Conservation (phyloP, 1,140 invertebrate genomes). For the Meteorus sp. region DNA sequence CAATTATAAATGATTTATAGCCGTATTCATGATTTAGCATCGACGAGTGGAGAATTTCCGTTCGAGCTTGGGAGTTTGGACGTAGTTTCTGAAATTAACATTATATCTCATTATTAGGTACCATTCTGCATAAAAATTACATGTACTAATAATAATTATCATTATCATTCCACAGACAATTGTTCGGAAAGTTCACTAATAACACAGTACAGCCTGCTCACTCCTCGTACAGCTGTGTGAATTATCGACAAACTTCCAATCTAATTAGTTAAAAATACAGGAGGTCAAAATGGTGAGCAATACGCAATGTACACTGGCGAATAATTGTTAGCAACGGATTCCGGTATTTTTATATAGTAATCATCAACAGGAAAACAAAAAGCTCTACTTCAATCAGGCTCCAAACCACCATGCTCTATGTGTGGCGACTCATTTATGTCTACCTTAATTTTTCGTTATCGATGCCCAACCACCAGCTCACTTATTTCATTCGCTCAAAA, state of each 20-base stretch:
- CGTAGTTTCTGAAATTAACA: conserved; percentile 42
- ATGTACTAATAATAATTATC: not conserved
- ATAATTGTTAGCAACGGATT: no score
- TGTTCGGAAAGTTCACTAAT: not conserved
- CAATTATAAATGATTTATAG: conserved; percentile 14
- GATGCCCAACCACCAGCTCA: conserved; percentile 52
- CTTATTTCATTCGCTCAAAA: conserved; percentile 72
- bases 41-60: conserved; percentile 47
- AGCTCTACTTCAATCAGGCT: not conserved
- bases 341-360: no score
- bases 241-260: no score
- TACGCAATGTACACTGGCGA: no score
- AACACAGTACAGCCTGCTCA: no score
- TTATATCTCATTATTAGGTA: not conserved
- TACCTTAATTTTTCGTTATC: conserved; percentile 9
- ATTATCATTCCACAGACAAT: not conserved
- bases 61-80: conserved; percentile 43
- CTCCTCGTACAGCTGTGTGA: no score
- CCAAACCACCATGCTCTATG: not conserved
- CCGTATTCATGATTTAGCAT: conserved; percentile 33
- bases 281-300: no score
- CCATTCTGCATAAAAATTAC: conserved; percentile 1
- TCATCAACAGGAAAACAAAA: not conserved
- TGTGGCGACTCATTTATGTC: conserved; percentile 5
- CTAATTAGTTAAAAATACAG: no score